A percentile compares a stretch with the other conserved stretches of the same genome.
These are phyloP conservation scores for Apaloderma vittatum DNA, from an alignment of 2,113 vertebrate species.

Conservation along the genomic window DNA sequence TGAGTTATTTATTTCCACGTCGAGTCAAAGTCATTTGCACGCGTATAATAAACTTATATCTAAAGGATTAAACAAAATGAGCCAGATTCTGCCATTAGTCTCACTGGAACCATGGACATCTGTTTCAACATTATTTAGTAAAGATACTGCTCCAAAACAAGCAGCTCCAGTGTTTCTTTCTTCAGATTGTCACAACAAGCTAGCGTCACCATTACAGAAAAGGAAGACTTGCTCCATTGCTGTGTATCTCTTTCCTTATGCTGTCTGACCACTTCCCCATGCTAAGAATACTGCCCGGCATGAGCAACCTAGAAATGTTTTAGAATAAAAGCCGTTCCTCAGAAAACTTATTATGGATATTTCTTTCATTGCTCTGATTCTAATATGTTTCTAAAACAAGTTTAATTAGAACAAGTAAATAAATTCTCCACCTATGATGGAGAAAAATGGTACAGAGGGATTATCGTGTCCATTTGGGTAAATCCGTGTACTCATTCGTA, in stretches of 20 bases:
- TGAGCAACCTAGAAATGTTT: not conserved
- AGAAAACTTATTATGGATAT: not conserved
- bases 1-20: constrained; percentile 5
- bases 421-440: not conserved
- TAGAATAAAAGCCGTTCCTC: not conserved
- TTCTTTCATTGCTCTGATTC: not conserved
- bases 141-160: not conserved
- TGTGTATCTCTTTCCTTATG: not conserved
- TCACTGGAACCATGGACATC: not conserved
- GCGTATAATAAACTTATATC: not conserved
- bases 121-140: not conserved
- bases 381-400: not conserved
- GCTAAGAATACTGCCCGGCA: not conserved
- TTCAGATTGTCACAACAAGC: not conserved
- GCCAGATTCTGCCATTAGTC: not conserved
- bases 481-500: not conserved
- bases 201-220: not conserved
- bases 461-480: not conserved
- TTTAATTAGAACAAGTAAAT: not conserved
- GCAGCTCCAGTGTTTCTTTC: not conserved
- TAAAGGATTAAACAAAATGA: constrained; percentile 22
- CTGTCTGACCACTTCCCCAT: not conserved
- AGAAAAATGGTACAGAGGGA: not conserved
- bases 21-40: not conserved
- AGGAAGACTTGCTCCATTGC: not conserved